Base-by-base conservation (phyloP, 2,113 vertebrate species). In the Albula glossodonta region DNA sequence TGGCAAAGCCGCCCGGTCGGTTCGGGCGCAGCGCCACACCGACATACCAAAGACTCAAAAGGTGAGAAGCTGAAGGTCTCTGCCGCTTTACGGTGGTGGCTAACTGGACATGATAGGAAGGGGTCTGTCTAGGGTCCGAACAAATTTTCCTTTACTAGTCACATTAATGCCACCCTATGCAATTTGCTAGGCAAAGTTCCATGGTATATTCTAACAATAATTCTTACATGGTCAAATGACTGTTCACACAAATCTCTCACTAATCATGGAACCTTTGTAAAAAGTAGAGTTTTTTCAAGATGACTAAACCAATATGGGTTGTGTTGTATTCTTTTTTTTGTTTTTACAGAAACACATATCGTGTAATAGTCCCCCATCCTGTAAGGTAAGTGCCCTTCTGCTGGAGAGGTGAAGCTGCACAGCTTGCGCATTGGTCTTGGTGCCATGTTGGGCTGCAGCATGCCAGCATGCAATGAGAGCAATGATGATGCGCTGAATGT, bases 11-110 rank as follows among this genome's bases (percentile, higher is more conserved):
- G 96, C 97, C 63, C 96, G 97, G 57, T 98, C 97, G 5, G 95
- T 97, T 92, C 97, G 98, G 51, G 96, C 97, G 78, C 97, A 99
- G 91, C 97, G 97, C 93, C 98, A 99, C 94, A 98, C 97, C 57
- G 98, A 99, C 90, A 91, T 96, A 93, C 96, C 97, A 86, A 97
- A 98, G 94, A 93, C 96, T 87, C 95, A 97, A 70, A 99, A 97
- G 97, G 97, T 97, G 95, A 93, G 92, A 8, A 3, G 57, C 57
- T 15, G 12, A 56, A 12, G 12, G 57, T 13, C 57, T 15, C 57
- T 15, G 11, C 11, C 57, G 4, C 6, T 12, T 1, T 56, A 56
- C 0, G 12, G 53, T 9, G 53, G 53, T 56, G 31, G 31, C 31
- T 41, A 41, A 41, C 31, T 41, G 31, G 31, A 41, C 31, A 41